A percentile compares a stretch with the other conserved stretches of the same genome.
These are phyloP conservation scores for Spongia lamella DNA, from an alignment of 37 sponge, comb jelly and placozoan genomes.

Conservation along the genomic window DNA sequence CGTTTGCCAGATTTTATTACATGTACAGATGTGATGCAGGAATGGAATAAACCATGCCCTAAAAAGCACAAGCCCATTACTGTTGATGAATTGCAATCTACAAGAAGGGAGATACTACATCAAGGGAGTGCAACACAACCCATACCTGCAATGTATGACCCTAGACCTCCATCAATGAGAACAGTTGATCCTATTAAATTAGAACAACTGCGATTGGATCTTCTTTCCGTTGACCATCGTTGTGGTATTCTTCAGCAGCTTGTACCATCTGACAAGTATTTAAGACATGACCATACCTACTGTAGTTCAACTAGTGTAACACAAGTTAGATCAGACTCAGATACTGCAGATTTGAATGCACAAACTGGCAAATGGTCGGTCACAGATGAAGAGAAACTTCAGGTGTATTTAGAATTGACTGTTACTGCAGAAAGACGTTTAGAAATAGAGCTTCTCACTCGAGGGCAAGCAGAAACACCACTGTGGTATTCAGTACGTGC, in stretches of 20 bases:
- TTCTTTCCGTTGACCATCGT: conserved; percentile 15
- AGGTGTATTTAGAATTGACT: no score
- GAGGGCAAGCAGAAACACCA: not conserved
- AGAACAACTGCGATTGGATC: conserved; percentile 19
- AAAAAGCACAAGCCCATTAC: conserved; percentile 22
- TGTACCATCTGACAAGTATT: not conserved
- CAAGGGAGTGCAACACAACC: not conserved
- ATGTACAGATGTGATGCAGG: conserved; percentile 27
- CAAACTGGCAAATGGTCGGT: no score
- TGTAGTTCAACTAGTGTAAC: no score
- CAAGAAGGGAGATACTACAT: not conserved
- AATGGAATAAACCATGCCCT: conserved; percentile 38
- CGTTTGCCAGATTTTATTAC: conserved; percentile 18
- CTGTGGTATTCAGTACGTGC: conserved; percentile 9
- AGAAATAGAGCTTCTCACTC: conserved; percentile 5
- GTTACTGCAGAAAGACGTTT: no score
- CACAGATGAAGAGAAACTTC: no score
- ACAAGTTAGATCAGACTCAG: no score
- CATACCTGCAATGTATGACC: conserved; percentile 8
- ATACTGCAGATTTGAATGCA: no score
- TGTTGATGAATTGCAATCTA: conserved; percentile 8
- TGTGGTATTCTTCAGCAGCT: conserved; percentile 10
- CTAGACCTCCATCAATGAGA: conserved; percentile 12
- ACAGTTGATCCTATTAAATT: not conserved
- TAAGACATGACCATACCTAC: no score